Conservation (phyloP, 2,888 invertebrate species). For the Drosophila demipolita region DNA sequence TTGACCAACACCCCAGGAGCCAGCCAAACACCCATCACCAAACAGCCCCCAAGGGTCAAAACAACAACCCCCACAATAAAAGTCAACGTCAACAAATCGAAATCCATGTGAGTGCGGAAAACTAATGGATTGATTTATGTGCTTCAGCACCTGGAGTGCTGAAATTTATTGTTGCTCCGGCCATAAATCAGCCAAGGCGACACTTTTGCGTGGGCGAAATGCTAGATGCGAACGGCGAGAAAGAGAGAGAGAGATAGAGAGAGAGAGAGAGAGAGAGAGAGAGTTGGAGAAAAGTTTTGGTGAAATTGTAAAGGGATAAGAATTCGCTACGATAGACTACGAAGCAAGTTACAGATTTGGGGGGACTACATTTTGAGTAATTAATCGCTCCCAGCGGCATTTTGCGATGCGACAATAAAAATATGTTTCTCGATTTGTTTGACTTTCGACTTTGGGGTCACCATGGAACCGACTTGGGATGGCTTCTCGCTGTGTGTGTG, state of each 20-base stretch:
- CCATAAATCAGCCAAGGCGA: conserved; percentile 80
- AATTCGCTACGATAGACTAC: conserved; percentile 70
- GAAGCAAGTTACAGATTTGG: conserved; percentile 22
- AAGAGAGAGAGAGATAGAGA: neutral
- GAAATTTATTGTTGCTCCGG: conserved; percentile 82
- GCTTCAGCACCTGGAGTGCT: conserved; percentile 83
- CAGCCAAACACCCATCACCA: conserved; percentile 1
- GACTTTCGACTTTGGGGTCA: conserved; percentile 54
- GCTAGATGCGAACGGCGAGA: neutral
- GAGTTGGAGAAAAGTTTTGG: conserved; percentile 31
- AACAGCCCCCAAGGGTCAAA: conserved; percentile 10
- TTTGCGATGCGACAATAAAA: conserved; percentile 68
- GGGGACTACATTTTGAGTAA: conserved; percentile 71
- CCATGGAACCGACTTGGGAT: conserved; percentile 8
- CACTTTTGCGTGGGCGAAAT: conserved; percentile 55
- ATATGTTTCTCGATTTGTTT: conserved; percentile 77
- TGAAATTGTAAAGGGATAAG: conserved; percentile 76
- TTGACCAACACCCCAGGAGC: conserved; percentile 25
- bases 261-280: neutral
- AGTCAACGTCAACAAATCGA: conserved; percentile 72
- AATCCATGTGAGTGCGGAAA: conserved; percentile 79
- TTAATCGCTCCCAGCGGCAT: conserved; percentile 81
- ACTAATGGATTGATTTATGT: conserved; percentile 84
- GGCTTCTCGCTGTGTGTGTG: conserved; percentile 4
- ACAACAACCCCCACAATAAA: conserved; percentile 43